Evolutionary conservation across 2,797 vertebrate species (phyloP).

Genomic region (Nothura maculosa): DNA sequence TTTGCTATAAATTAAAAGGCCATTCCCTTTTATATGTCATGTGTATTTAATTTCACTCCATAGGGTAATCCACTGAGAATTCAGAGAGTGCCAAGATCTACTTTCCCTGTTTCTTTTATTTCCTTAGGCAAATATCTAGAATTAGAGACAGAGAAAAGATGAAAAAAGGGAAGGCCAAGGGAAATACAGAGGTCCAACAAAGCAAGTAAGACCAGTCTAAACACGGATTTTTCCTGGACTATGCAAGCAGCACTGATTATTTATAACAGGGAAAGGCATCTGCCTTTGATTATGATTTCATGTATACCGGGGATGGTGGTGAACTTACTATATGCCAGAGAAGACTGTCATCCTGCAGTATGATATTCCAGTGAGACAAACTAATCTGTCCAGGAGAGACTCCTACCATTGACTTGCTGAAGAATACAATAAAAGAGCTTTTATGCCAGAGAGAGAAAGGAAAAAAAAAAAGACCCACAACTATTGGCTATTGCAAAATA

Average conservation of each 20-base stretch:
- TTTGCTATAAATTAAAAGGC: conserved; percentile 76
- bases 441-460: conserved; percentile 81
- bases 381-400: conserved; percentile 76
- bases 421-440: conserved; percentile 71
- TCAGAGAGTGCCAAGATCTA: conserved; percentile 75
- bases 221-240: conserved; percentile 74
- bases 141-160: conserved; percentile 67
- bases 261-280: conserved; percentile 75
- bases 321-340: conserved; percentile 68
- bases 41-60: conserved; percentile 79
- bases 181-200: conserved; percentile 68
- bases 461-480: conserved; percentile 37
- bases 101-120: conserved; percentile 71
- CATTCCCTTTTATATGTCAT: conserved; percentile 76
- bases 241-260: conserved; percentile 65
- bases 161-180: conserved; percentile 66
- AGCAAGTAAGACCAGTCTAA: conserved; percentile 78
- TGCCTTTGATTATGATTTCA: conserved; percentile 83
- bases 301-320: conserved; percentile 66
- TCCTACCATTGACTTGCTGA: conserved; percentile 80
- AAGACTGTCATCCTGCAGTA: conserved; percentile 70
- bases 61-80: conserved; percentile 76
- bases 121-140: conserved; percentile 77
- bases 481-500: conserved; percentile 63
- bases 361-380: conserved; percentile 77